Evolutionary conservation across 2,797 vertebrate genomes (phyloP).

Genomic region (Halcyon badia): DNA sequence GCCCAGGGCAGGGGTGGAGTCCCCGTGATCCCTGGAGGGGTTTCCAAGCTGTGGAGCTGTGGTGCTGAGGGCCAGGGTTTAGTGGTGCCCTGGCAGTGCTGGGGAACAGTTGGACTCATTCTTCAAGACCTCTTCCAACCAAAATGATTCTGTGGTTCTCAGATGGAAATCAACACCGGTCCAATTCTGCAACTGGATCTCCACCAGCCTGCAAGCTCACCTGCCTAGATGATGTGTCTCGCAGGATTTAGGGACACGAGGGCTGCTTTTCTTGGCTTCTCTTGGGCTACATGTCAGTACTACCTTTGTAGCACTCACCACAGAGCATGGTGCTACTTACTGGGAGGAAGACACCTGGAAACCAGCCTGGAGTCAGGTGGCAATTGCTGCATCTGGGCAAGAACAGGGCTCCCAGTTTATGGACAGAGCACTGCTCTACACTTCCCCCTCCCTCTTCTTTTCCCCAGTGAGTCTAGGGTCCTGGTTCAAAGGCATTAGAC

Average conservation of each 20-base stretch:
- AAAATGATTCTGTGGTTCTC: not conserved
- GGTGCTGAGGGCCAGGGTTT: not conserved
- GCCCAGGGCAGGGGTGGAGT: no score
- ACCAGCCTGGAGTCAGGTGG: not conserved
- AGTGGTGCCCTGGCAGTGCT: not conserved
- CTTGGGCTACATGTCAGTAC: rapidly evolving
- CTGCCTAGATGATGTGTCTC: rapidly evolving
- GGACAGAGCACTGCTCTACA: not conserved
- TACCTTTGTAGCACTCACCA: not conserved
- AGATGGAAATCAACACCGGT: not conserved
- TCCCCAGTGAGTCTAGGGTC: not conserved
- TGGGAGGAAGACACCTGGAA: not conserved
- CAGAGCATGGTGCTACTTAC: not conserved
- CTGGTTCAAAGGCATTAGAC: not conserved
- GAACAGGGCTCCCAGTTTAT: not conserved
- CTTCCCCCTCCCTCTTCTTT: not conserved
- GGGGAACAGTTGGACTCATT: not conserved
- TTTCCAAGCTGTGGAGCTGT: not conserved
- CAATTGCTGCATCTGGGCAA: not conserved
- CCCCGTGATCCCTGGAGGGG: no score
- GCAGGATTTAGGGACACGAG: not conserved
- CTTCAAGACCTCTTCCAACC: not conserved
- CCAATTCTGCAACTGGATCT: not conserved
- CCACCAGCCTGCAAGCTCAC: not conserved
- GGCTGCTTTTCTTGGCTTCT: not conserved